Conservation (phyloP, 2,113 vertebrate species). For the Cyanoliseus patagonus region DNA sequence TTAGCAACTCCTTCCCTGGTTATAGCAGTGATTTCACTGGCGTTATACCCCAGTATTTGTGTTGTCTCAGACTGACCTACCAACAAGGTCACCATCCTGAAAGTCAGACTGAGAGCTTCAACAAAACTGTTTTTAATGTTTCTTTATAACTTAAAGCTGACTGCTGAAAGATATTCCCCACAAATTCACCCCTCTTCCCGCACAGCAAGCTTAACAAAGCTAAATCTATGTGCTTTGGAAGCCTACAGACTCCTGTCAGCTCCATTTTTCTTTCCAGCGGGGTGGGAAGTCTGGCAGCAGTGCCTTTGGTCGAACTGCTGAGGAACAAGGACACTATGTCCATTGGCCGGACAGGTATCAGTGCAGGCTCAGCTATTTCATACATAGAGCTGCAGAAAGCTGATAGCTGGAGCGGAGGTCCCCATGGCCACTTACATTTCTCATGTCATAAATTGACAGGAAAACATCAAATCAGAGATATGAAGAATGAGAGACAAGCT, state of each 20-base stretch:
- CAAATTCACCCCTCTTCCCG: not conserved
- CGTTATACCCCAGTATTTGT: not conserved
- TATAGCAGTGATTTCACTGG: not conserved
- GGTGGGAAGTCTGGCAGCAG: not conserved
- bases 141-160: not conserved
- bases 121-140: not conserved
- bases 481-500: not conserved
- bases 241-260: not conserved
- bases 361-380: rapidly evolving
- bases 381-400: not conserved
- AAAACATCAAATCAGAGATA: not conserved
- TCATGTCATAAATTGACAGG: not conserved
- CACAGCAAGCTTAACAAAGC: not conserved
- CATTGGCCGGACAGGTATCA: not conserved
- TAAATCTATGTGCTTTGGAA: not conserved
- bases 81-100: not conserved
- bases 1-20: not conserved
- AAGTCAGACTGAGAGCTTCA: not conserved
- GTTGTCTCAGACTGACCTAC: not conserved
- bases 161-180: not conserved
- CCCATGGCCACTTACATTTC: not conserved
- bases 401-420: not conserved
- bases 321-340: not conserved
- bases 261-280: not conserved
- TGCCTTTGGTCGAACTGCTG: not conserved